These are phyloP conservation scores for Hylaea fasciaria DNA, from an alignment of 2,888 invertebrate species.

Conservation along the genomic window DNA sequence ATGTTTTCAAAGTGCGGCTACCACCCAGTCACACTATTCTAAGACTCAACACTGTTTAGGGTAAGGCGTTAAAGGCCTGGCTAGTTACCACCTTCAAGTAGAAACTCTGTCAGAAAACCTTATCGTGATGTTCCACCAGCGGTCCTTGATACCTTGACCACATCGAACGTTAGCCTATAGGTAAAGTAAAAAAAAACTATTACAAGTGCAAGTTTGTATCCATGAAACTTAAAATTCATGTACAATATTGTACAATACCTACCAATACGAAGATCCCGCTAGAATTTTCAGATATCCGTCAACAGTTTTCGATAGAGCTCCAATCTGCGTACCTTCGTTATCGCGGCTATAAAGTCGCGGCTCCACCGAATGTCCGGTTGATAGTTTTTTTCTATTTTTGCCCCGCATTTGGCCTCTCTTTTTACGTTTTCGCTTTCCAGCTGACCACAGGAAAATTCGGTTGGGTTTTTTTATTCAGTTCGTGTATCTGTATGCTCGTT, in stretches of 20 bases:
- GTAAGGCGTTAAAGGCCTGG: too few species aligned
- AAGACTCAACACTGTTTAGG: too few species aligned
- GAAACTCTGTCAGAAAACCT: too few species aligned
- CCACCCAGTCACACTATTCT: too few species aligned
- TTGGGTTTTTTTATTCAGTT: conserved; percentile 44
- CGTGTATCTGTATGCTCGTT: conserved; percentile 35
- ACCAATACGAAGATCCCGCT: conserved; percentile 32
- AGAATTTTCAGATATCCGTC: conserved; percentile 47
- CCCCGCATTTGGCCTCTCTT: conserved; percentile 46
- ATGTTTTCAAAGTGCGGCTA: too few species aligned
- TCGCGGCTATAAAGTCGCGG: conserved; percentile 66
- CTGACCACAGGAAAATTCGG: conserved; percentile 66
- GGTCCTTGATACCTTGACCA: too few species aligned
- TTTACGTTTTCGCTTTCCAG: conserved; percentile 46
- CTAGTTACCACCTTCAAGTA: too few species aligned
- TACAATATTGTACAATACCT: neutral
- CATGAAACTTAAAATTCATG: neutral
- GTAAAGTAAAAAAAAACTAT: too few species aligned
- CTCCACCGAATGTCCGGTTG: conserved; percentile 52
- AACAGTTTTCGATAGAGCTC: conserved; percentile 43
- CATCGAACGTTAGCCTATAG: too few species aligned
- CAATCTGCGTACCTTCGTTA: conserved; percentile 61
- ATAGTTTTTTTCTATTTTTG: conserved; percentile 56
- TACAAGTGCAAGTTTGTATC: too few species aligned
- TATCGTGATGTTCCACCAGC: too few species aligned